Evolutionary conservation across 2,888 invertebrate genomes (phyloP), one percentile per base, ranked within the genome.

Genomic region (Calameuta idolon): DNA sequence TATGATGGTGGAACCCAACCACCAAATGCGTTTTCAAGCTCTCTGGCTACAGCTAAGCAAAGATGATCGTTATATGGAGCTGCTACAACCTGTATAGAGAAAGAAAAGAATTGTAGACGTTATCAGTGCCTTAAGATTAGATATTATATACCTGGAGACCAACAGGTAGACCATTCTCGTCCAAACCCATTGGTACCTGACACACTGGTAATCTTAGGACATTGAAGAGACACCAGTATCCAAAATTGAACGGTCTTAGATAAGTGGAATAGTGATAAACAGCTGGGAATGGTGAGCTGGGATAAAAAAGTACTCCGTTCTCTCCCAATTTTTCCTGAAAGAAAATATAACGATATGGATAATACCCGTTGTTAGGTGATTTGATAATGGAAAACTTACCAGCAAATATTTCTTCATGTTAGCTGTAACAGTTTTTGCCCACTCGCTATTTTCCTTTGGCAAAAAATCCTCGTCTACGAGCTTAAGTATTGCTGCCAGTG

Each of bases 221-320:
- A 92, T 98, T 98, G 92, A 98, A 96, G 77, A 98, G 92, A 33
- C 95, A 95, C 92, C 96, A 97, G 92, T 97, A 97, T 75, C 94
- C 94, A 90, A 97, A 97, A 92, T 98, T 97, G 92, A 94, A 96
- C 0, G 97, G 95, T 76, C 96, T 94, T 12, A 97, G 90, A 82
- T 96, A 93, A 33, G 96, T 94, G 77, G 96, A 94, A 90, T 96
- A 95, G 92, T 98, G 98, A 90, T 96, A 96, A 30, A 96, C 95
- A 0, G 98, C 97, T 4, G 95, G 93, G 79, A 93, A 93, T 0
- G 98, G 97, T 80, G 95, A 95, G 11, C 96, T 95, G 55, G 98
- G 98, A 90, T 95, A 97, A 77, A 98, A 89, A 9, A 98, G 92
- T 5, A 98, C 95, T 0, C 97, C 98, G 89, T 97, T 94, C 11